Evolutionary conservation across 2,113 vertebrate genomes (phyloP).

Genomic region (Oryzias curvinotus): DNA sequence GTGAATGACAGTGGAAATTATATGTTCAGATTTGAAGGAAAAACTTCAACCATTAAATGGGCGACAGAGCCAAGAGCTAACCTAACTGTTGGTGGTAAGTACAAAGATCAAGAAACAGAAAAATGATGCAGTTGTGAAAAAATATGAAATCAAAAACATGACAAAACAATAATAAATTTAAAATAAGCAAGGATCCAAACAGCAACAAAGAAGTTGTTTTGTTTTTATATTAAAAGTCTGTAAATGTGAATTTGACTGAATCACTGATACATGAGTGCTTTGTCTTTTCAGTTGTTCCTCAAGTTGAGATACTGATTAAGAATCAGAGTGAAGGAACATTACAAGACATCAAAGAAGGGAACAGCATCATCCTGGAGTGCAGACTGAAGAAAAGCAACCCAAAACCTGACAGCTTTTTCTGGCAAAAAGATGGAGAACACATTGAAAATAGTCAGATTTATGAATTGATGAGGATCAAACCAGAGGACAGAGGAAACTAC

Average conservation of each 20-base stretch:
- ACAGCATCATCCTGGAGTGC: slow-evolving; percentile 34
- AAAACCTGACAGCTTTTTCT: rapidly evolving
- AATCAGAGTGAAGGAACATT: rapidly evolving
- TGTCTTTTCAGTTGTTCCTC: slow-evolving; percentile 52
- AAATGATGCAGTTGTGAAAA: neutral
- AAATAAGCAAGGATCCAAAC: too few relatives aligned
- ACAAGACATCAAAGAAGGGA: neutral
- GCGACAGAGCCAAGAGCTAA: rapidly evolving
- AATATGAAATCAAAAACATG: too few relatives aligned
- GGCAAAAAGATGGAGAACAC: neutral
- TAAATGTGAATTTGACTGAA: neutral
- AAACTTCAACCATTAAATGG: rapidly evolving
- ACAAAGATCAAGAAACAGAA: neutral
- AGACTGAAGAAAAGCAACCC: slow-evolving; percentile 37
- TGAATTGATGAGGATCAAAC: rapidly evolving
- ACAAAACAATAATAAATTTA: too few relatives aligned
- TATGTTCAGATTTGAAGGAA: slow-evolving; percentile 32
- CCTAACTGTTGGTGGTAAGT: slow-evolving; percentile 59
- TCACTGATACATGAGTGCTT: neutral
- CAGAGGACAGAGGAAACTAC: slow-evolving; percentile 22
- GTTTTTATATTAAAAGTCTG: neutral
- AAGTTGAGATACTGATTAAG: slow-evolving; percentile 2
- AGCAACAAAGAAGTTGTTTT: neutral
- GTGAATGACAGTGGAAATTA: slow-evolving; percentile 61
- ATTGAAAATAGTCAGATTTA: rapidly evolving